Base-by-base conservation (phyloP, 1,140 invertebrate species). In the Conus betulinus region DNA sequence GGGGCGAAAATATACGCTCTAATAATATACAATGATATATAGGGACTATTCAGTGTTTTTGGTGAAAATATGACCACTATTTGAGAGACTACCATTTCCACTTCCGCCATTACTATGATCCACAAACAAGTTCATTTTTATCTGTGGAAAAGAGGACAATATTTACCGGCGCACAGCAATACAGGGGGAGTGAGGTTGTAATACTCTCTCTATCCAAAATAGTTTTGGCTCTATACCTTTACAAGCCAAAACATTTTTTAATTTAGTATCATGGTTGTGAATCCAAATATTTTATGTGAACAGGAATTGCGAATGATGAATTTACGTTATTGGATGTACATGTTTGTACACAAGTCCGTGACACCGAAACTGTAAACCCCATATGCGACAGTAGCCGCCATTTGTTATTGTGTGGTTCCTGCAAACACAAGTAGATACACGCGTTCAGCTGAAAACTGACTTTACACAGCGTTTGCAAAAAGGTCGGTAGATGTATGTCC, bases 311-410 rank as follows among this genome's bases (percentile, higher is more conserved):
- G 20, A 71, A 1, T 23, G 67, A 23, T 1, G 23, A 13, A 71
- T 13, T 71, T 71, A 1, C 1, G 6, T 71, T 6, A 5, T 11
- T 20, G 17, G 6, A 23, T 71, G 15, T 71, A 7, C 67, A 71
- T 20, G 23, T n/a, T 6, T 71, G 15, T 71, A 71, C 20, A 7
- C 20, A 7, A 7, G 67, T 71, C 67, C 67, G 67, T 71, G 67
- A 71, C 20, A 71, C 23, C 67, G 67, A 71, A 71, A 71, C 67
- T 71, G 67, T 71, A 71, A 71, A 71, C 67, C 67, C 67, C 67
- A 71, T n/a, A 71, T 23, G 6, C 13, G 15, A 23, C 67, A 6
- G 20, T 17, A 71, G 15, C 67, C 67, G 67, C 67, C 67, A 71
- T 71, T 71, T n/a, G 23, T 71, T 20, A 23, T 71, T 71, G 67